phyloP scores from a whole-genome alignment of 2,797 vertebrate species.

The Phalloptychus januarius region DNA sequence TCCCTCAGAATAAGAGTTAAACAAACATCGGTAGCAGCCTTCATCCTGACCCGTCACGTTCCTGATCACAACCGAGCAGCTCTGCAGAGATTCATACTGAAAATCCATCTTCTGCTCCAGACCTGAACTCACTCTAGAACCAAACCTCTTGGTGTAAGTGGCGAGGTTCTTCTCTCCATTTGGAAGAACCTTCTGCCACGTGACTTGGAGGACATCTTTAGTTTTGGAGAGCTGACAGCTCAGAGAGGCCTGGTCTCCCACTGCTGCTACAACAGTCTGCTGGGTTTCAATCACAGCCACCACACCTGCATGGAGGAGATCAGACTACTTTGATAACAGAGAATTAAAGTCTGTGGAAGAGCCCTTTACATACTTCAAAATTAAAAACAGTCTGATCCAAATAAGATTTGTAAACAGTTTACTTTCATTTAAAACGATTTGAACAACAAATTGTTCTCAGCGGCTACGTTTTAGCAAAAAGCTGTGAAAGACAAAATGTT shows the following conservation, averaged over 20 bases:
- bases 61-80: slow-evolving; percentile 45
- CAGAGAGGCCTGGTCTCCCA: neutral
- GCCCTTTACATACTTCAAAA: too few species aligned
- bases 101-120: slow-evolving; percentile 23
- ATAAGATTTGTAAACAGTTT: neutral
- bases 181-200: slow-evolving; percentile 45
- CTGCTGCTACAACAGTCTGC: neutral
- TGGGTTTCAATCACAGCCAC: neutral
- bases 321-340: neutral
- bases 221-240: neutral
- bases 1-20: slow-evolving; percentile 43
- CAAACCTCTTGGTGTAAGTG: neutral
- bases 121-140: neutral
- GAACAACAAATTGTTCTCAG: neutral
- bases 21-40: slow-evolving; percentile 55
- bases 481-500: neutral
- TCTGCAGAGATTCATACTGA: slow-evolving; percentile 16
- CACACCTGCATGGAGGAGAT: neutral
- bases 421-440: neutral
- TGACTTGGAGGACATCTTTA: slow-evolving; percentile 43
- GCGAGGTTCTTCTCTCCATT: slow-evolving; percentile 1
- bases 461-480: neutral
- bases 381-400: neutral
- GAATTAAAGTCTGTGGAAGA: neutral
- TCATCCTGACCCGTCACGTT: slow-evolving; percentile 29